phyloP scores from a whole-genome alignment of 2,113 vertebrate species.

The Rhadina sibilatrix region DNA sequence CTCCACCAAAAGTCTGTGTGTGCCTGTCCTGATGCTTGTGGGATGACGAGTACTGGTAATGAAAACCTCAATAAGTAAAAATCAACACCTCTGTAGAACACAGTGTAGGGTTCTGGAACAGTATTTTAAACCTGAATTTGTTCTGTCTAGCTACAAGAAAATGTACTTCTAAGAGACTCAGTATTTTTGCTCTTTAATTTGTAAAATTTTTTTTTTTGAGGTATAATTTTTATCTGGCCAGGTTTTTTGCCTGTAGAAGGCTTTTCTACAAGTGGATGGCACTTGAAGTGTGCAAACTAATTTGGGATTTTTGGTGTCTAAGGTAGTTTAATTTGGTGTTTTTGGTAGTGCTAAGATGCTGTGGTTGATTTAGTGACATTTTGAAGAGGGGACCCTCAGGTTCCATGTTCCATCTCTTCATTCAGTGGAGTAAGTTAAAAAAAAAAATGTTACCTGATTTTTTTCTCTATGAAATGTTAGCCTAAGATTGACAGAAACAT shows the following conservation, averaged over 20 bases:
- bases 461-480: neutral
- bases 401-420: neutral
- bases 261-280: neutral
- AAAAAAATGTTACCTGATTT: neutral
- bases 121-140: neutral
- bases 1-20: conserved; percentile 26
- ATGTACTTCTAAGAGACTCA: neutral
- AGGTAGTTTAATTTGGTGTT: too few species aligned
- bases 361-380: neutral
- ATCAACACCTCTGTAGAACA: neutral
- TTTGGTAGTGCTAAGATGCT: too few species aligned
- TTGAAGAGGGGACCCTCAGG: accelerated
- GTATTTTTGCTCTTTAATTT: neutral
- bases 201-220: neutral
- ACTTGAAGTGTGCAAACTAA: neutral
- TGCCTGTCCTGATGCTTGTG: conserved; percentile 1
- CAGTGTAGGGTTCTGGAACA: neutral
- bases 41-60: neutral
- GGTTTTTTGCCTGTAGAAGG: neutral
- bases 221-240: neutral
- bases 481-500: neutral
- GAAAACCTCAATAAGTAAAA: neutral
- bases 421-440: neutral
- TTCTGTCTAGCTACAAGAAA: neutral
- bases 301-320: neutral